Base-by-base conservation (phyloP, 2,888 invertebrate genomes). In the Sturmia bella region DNA sequence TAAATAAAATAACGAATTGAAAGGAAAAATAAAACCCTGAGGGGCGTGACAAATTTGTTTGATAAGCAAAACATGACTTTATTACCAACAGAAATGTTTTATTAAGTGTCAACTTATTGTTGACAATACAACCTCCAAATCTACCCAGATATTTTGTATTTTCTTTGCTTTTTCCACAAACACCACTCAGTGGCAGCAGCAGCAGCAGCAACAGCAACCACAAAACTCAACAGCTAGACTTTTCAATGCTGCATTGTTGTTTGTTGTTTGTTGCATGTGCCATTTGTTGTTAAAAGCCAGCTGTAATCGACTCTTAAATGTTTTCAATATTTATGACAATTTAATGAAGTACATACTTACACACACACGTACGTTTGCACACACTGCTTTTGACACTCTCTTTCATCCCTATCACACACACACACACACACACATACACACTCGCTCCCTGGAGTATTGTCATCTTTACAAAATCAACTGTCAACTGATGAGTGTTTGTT, bases 11-110 rank as follows among this genome's bases (percentile, higher is more conserved):
- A 24, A 48, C 15, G 32, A 32, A 9, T 32, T 32, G 32, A n/a
- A 21, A 43, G 1, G 19, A 27, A 43, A 15, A 56, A 69, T 43
- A 27, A 59, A 61, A 45, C 83, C 84, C 83, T 86, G 84, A 87
- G 89, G 88, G 87, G 88, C 88, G 88, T 87, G 88, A 88, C 88
- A 87, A 88, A 87, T 87, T 85, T 84, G 85, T 80, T 68, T 77
- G 66, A 81, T 69, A 74, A 57, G 75, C 69, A 75, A 75, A 56
- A 63, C 77, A 78, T 78, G 74, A 82, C 69, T 82, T 78, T 78
- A 82, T 78, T 74, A 61, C 74, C 54, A 68, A 77, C 73, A 70
- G 68, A 57, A 77, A 77, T 57, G 43, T 64, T 76, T 69, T 76
- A 73, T 74, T 64, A 78, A 82, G 78, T 82, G 82, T 61, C 82